Evolutionary conservation across 2,888 invertebrate genomes (phyloP), one percentile per base, ranked within the genome.

Genomic region (Xestia sexstrigata): DNA sequence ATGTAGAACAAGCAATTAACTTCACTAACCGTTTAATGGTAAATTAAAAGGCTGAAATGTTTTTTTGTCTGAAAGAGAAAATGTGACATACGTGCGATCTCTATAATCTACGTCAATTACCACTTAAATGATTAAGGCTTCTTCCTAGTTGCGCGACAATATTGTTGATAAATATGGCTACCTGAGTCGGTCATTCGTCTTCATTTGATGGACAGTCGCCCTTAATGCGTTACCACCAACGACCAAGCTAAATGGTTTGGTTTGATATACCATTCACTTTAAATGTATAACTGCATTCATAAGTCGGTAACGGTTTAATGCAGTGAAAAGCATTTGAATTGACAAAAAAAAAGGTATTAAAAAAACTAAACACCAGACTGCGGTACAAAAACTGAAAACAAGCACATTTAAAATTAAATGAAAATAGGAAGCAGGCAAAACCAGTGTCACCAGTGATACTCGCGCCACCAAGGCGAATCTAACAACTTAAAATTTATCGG

Each of bases 151-250:
- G 68, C 69, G 75, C 69, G 83, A 74, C 70, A 85, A 78, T 83
- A 80, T 80, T 81, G 83, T 80, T 81, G 83, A 83, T 81, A 85
- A 83, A 75, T 83, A 87, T 81, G 70, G 74, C 73, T 78, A 78
- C 77, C 76, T 84, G 70, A 81, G 71, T 60, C 58, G 75, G 74
- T 73, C 80, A 87, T 87, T 87, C 79, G 78, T 83, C 83, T 79
- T 81, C 70, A 78, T 69, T 78, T 87, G 85, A 87, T 77, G 63
- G 83, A 85, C 87, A 87, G 81, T 66, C 79, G 87, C 75, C 85
- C 85, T 87, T 83, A 87, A 87, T 87, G 85, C 47, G 76, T 76
- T 83, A 85, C 74, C 70, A 72, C 76, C 83, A 83, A 87, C 63
- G 86, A 78, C 67, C 23, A 65, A 66, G 3, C 39, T 77, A 72